Conservation (phyloP, 2,888 invertebrate species). For the Bellardia bayeri region DNA sequence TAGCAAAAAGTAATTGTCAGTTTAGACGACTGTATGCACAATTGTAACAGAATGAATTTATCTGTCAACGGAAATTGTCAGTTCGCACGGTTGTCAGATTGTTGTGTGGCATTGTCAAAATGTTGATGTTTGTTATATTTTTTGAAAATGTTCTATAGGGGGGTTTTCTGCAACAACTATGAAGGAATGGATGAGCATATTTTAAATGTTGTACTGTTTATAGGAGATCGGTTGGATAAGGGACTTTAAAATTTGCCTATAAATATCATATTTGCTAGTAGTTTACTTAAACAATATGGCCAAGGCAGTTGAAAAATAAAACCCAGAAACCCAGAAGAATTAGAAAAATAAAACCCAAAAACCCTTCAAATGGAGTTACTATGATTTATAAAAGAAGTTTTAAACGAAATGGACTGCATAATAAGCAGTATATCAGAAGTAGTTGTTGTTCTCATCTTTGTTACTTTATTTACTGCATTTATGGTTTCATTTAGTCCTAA, state of each 20-base stretch:
- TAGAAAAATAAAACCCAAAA: background rate
- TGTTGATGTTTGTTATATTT: background rate
- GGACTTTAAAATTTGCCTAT: too few relatives aligned
- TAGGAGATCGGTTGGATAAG: background rate
- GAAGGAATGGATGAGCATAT: too few relatives aligned
- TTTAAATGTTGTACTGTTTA: background rate
- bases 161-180: too few relatives aligned
- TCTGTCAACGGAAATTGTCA: too few relatives aligned
- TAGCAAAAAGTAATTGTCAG: too few relatives aligned
- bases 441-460: background rate
- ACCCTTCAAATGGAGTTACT: conserved; percentile 51
- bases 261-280: too few relatives aligned
- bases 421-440: conserved; percentile 38
- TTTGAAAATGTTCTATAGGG: too few relatives aligned
- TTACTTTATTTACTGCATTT: background rate
- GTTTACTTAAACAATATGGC: too few relatives aligned
- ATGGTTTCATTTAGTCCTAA: background rate
- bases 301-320: background rate
- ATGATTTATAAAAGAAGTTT: conserved; percentile 65
- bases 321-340: conserved; percentile 7
- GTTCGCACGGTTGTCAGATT: too few relatives aligned
- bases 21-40: too few relatives aligned
- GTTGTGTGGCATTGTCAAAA: too few relatives aligned
- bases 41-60: too few relatives aligned
- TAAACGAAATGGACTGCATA: conserved; percentile 62